These are phyloP conservation scores for Limulus polyphemus DNA, from an alignment of 2,888 invertebrate genomes.

Conservation along the genomic window DNA sequence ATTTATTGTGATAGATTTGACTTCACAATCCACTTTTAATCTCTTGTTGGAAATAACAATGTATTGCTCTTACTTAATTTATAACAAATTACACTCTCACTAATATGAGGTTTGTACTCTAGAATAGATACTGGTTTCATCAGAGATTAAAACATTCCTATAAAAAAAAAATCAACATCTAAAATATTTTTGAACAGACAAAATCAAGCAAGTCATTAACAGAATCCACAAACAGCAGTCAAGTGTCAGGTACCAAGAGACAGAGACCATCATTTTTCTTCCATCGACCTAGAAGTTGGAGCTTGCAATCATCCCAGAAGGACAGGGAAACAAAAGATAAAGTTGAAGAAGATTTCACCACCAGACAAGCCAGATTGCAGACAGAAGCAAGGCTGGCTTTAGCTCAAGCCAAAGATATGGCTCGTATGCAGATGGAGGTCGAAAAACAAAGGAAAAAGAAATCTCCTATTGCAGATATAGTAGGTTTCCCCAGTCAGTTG, in stretches of 20 bases:
- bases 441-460: constrained; percentile 38
- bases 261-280: constrained; percentile 24
- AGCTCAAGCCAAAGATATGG: constrained; percentile 81
- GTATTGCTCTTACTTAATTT: too few relatives aligned
- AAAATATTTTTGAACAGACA: too few relatives aligned
- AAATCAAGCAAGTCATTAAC: too few relatives aligned
- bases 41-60: too few relatives aligned
- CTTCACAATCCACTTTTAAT: too few relatives aligned
- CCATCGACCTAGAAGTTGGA: constrained; percentile 13
- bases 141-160: too few relatives aligned
- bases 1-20: too few relatives aligned
- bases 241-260: constrained; percentile 3
- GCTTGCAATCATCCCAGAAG: constrained; percentile 6
- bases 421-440: constrained; percentile 68
- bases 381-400: constrained; percentile 76
- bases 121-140: too few relatives aligned
- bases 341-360: constrained; percentile 18
- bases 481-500: constrained; percentile 32
- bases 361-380: constrained; percentile 44
- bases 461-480: constrained; percentile 75
- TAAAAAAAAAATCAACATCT: too few relatives aligned
- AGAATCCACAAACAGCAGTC: too few relatives aligned
- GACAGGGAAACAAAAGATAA: constrained; percentile 4
- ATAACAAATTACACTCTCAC: too few relatives aligned
- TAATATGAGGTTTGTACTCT: too few relatives aligned